phyloP scores from a whole-genome alignment of 2,888 invertebrate species.

The Serrognathus titanus region DNA sequence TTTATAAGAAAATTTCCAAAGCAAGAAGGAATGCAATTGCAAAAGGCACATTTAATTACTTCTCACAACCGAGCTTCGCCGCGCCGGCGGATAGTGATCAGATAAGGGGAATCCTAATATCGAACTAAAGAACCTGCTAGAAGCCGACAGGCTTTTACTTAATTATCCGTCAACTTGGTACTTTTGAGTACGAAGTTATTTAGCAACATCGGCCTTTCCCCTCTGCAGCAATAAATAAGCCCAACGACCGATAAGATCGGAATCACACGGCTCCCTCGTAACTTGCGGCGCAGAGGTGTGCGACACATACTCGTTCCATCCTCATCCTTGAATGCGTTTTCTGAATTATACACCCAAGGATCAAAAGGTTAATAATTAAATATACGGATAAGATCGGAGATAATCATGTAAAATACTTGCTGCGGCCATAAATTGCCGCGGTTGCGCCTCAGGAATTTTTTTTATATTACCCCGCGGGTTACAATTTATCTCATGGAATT shows the following conservation, averaged over 20 bases:
- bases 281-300: slow-evolving; percentile 2
- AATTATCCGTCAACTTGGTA: slow-evolving; percentile 26
- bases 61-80: slow-evolving; percentile 2
- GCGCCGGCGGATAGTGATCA: slow-evolving; percentile 16
- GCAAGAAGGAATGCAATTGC: slow-evolving; percentile 11
- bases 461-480: no score
- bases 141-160: slow-evolving; percentile 24
- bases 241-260: slow-evolving; percentile 25
- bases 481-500: no score
- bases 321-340: slow-evolving; percentile 3
- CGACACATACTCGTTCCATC: not conserved
- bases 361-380: slow-evolving; percentile 13
- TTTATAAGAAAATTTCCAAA: slow-evolving; percentile 11
- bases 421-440: not conserved
- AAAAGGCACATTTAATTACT: slow-evolving; percentile 17
- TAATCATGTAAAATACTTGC: not conserved
- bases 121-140: slow-evolving; percentile 10
- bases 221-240: slow-evolving; percentile 27
- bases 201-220: slow-evolving; percentile 21
- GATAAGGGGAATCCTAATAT: slow-evolving; percentile 22
- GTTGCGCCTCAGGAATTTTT: not conserved
- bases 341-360: slow-evolving; percentile 5
- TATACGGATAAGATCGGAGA: slow-evolving; percentile 6
- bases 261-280: slow-evolving; percentile 21
- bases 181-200: slow-evolving; percentile 21